These are phyloP conservation scores for Pachypsylla venusta DNA, from an alignment of 1,140 invertebrate species.

Conservation along the genomic window DNA sequence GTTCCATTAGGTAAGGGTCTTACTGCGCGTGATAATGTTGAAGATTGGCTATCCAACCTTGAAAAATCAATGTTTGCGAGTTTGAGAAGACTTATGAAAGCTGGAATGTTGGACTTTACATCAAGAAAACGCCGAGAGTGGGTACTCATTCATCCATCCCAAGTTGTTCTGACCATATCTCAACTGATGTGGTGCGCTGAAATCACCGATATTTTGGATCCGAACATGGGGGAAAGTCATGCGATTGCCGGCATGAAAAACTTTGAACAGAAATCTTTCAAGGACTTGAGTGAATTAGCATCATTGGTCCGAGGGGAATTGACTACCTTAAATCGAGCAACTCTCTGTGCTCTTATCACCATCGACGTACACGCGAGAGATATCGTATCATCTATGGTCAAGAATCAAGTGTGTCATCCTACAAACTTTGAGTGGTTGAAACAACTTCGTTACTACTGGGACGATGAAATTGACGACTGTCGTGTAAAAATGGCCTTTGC, in stretches of 20 bases:
- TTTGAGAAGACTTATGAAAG: slow-evolving; percentile 55
- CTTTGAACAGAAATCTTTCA: slow-evolving; percentile 52
- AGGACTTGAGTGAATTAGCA: slow-evolving; percentile 63
- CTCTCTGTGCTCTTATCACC: slow-evolving; percentile 69
- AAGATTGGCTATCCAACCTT: slow-evolving; percentile 76
- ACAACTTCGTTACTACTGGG: slow-evolving; percentile 84
- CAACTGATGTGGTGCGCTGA: slow-evolving; percentile 68
- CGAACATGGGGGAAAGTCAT: slow-evolving; percentile 28
- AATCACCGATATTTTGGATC: slow-evolving; percentile 50
- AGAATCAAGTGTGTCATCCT: slow-evolving; percentile 28
- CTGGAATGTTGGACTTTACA: slow-evolving; percentile 46
- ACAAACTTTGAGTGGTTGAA: slow-evolving; percentile 76
- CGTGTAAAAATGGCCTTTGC: slow-evolving; percentile 60
- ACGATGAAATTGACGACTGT: slow-evolving; percentile 56
- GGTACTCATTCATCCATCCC: slow-evolving; percentile 41
- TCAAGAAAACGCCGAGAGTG: slow-evolving; percentile 40
- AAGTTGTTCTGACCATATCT: slow-evolving; percentile 31
- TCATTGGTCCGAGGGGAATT: slow-evolving; percentile 56
- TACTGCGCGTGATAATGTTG: slow-evolving; percentile 71
- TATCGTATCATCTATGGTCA: slow-evolving; percentile 54
- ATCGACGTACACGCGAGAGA: slow-evolving; percentile 76
- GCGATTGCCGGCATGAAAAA: slow-evolving; percentile 37
- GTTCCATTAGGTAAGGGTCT: slow-evolving; percentile 60
- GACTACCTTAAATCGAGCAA: slow-evolving; percentile 47
- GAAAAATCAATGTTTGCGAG: slow-evolving; percentile 70